phyloP scores from a whole-genome alignment of 1,140 invertebrate species.

The Aphis gossypii region DNA sequence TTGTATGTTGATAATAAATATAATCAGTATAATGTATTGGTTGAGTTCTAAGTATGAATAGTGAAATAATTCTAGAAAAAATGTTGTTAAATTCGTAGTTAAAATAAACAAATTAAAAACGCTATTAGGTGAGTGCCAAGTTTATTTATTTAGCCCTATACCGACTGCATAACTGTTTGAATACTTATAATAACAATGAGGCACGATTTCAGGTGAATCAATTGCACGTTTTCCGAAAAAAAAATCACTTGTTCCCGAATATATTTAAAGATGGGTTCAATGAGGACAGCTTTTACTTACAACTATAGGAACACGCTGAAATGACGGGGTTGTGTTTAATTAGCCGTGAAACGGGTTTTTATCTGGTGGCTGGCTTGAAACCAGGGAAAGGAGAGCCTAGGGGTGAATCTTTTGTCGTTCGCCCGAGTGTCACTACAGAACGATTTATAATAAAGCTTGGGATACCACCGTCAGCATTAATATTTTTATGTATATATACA shows the following conservation, averaged over 20 bases:
- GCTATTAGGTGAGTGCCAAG: background rate
- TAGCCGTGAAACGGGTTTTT: conserved; percentile 54
- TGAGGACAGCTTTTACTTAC: too few species aligned
- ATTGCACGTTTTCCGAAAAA: background rate
- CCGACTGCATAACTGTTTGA: background rate
- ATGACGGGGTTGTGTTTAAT: conserved; percentile 44
- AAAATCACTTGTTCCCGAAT: background rate
- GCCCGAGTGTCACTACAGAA: background rate
- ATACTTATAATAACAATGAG: background rate
- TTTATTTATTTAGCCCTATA: background rate
- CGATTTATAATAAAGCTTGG: conserved; percentile 49
- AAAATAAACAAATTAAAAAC: background rate
- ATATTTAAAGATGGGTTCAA: background rate
- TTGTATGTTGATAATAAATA: background rate
- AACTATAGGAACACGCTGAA: background rate
- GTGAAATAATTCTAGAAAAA: background rate
- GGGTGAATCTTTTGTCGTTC: background rate
- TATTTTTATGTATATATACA: background rate
- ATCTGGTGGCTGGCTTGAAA: background rate
- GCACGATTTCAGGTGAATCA: background rate
- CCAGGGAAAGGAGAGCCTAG: background rate
- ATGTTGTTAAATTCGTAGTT: background rate
- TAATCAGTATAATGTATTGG: background rate
- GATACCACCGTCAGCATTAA: background rate
- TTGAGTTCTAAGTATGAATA: too few species aligned